Conservation (phyloP, 2,113 vertebrate genomes). For the Solea senegalensis region DNA sequence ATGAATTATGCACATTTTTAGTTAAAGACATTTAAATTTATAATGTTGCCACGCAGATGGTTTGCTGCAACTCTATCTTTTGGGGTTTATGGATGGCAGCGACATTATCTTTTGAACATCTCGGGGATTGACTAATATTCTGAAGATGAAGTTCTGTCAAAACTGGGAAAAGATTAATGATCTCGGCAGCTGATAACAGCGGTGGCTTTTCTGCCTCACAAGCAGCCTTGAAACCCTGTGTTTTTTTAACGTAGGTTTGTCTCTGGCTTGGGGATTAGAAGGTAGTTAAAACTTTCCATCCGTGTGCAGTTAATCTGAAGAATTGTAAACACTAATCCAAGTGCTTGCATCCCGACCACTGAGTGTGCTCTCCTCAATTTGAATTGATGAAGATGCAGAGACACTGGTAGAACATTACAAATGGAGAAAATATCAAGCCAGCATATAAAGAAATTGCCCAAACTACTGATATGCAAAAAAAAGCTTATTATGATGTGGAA, state of each 20-base stretch:
- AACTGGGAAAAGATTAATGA: not conserved
- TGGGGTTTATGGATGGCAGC: not conserved
- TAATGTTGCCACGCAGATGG: not conserved
- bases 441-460: not conserved
- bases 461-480: slow-evolving; percentile 12
- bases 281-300: slow-evolving; percentile 33
- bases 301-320: slow-evolving; percentile 48
- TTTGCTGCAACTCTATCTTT: not conserved
- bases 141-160: not conserved
- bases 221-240: too few relatives aligned
- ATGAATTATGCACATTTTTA: not conserved
- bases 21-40: not conserved
- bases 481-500: slow-evolving; percentile 19
- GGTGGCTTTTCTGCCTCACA: not conserved
- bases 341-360: slow-evolving; percentile 42
- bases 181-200: not conserved
- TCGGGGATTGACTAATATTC: not conserved
- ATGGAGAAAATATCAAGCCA: not conserved
- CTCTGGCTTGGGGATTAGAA: slow-evolving; percentile 33
- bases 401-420: not conserved
- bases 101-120: not conserved
- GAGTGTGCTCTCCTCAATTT: slow-evolving; percentile 41
- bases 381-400: slow-evolving; percentile 29
- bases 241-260: not conserved
- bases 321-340: slow-evolving; percentile 49